Base-by-base conservation (phyloP, 2,888 invertebrate genomes). In the Ryuthela nishihirai region DNA sequence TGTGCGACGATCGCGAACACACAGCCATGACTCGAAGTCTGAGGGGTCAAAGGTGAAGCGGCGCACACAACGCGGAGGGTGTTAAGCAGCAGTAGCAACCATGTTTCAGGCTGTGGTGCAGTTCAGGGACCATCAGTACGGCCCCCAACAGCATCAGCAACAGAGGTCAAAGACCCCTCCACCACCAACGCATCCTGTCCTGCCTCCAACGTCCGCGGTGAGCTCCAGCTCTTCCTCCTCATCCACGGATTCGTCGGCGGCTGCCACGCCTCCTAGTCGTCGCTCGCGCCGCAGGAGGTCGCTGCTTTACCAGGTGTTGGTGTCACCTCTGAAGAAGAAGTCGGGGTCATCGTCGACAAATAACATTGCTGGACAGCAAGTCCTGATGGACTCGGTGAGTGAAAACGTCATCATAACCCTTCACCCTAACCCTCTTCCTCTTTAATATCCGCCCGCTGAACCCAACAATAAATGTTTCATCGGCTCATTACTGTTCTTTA, bases 21-120 rank as follows among this genome's bases (percentile, higher is more conserved):
- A n/a, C n/a, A n/a, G n/a, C n/a, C n/a, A n/a, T n/a, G n/a, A n/a
- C n/a, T n/a, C n/a, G n/a, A n/a, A n/a, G n/a, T n/a, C n/a, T n/a
- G n/a, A n/a, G n/a, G n/a, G n/a, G n/a, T n/a, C n/a, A n/a, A n/a
- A n/a, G n/a, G n/a, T n/a, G n/a, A n/a, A n/a, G n/a, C n/a, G n/a
- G n/a, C n/a, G n/a, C n/a, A n/a, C n/a, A n/a, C 10, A 9, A 34
- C n/a, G 29, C 17, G n/a, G 10, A 9, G n/a, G 7, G 34, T 4
- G n/a, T 34, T 34, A 15, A 15, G 34, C n/a, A 34, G 24, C 39
- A 18, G 21, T 26, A 15, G 40, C 44, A 34, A 50, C 43, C 43
- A 60, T 60, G 60, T 60, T 60, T 17, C 60, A 60, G 36, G 60
- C 48, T 18, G 54, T 60, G n/a, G 54, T 60, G 12, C 60, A 60